Conservation (phyloP, 2,113 vertebrate species). For the Clarias macrocephalus region DNA sequence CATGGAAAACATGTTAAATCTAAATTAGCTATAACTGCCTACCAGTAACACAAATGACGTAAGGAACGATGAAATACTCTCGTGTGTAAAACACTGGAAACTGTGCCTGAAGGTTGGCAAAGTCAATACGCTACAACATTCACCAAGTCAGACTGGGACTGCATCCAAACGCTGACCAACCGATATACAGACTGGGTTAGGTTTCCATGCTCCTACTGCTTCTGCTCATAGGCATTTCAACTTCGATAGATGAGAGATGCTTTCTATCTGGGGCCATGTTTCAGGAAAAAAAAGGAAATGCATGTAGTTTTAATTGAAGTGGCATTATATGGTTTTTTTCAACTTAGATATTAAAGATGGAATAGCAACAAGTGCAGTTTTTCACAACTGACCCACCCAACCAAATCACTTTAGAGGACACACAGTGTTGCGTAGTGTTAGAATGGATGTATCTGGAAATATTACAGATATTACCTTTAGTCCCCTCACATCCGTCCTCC, state of each 20-base stretch:
- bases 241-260: not conserved
- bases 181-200: constrained; percentile 42
- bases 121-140: constrained; percentile 28
- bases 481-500: not conserved
- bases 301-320: not conserved
- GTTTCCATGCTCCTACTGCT: not conserved
- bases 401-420: constrained; percentile 65
- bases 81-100: constrained; percentile 24
- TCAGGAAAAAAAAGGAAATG: not conserved
- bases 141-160: constrained; percentile 46
- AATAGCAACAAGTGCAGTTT: not conserved
- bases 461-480: constrained; percentile 59
- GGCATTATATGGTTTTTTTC: not conserved
- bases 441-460: constrained; percentile 60
- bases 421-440: constrained; percentile 54
- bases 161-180: constrained; percentile 48
- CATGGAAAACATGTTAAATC: not conserved
- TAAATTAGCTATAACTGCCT: not conserved
- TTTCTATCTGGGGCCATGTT: not conserved
- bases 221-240: constrained; percentile 30
- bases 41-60: not conserved
- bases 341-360: not conserved
- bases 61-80: not conserved
- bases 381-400: not conserved
- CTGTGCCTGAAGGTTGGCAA: constrained; percentile 22